phyloP scores from a whole-genome alignment of 2,888 invertebrate genomes.

The Temnothorax rugatulus region DNA sequence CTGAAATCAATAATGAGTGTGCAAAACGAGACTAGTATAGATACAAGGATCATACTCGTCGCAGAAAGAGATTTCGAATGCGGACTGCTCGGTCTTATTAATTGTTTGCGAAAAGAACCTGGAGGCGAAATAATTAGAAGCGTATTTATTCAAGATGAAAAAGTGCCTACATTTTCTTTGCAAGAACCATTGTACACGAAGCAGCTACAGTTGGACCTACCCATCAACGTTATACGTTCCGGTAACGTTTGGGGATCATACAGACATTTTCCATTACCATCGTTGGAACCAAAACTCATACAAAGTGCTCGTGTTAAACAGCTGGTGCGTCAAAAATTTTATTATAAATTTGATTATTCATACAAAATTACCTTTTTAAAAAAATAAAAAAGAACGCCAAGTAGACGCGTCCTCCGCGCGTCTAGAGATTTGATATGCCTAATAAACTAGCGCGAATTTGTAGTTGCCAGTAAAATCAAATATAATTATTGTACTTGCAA shows the following conservation, averaged over 20 bases:
- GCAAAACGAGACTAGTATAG: conserved; percentile 85
- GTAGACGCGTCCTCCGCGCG: too few species aligned
- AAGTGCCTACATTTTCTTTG: conserved; percentile 90
- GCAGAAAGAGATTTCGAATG: conserved; percentile 89
- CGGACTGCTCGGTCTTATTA: conserved; percentile 94
- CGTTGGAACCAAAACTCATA: conserved; percentile 86
- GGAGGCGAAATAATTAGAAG: conserved; percentile 88
- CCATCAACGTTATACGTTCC: conserved; percentile 90
- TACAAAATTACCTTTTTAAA: too few species aligned
- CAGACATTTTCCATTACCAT: conserved; percentile 91
- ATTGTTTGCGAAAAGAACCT: conserved; percentile 94
- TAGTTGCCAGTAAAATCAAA: too few species aligned
- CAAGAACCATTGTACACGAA: conserved; percentile 89
- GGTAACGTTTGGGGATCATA: conserved; percentile 92
- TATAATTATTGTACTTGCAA: too few species aligned
- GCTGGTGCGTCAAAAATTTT: conserved; percentile 73
- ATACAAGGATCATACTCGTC: conserved; percentile 89
- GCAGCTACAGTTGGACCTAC: conserved; percentile 91
- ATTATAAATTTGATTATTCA: neutral
- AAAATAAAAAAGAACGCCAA: too few species aligned
- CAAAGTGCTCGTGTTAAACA: conserved; percentile 93
- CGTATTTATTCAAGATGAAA: conserved; percentile 88
- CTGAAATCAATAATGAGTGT: conserved; percentile 80
- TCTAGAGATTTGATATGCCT: too few species aligned
- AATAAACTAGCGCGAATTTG: too few species aligned